Conservation (phyloP, 2,113 vertebrate species). For the Pandion haliaetus region DNA sequence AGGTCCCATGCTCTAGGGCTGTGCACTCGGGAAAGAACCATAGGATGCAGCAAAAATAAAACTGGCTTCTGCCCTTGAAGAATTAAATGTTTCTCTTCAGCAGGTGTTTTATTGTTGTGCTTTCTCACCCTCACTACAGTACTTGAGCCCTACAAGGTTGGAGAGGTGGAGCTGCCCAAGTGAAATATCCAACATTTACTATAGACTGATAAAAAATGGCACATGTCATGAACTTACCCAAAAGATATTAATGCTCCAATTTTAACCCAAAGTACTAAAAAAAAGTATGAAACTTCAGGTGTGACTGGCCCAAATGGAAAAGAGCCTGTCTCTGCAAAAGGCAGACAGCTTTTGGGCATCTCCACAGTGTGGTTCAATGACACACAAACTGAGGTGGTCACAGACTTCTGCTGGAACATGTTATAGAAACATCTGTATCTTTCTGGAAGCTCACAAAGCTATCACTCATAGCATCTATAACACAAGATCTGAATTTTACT, state of each 20-base stretch:
- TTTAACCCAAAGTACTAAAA: background rate
- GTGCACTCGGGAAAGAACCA: background rate
- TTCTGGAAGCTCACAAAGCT: background rate
- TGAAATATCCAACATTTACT: background rate
- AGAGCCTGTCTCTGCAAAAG: background rate
- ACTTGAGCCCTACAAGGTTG: background rate
- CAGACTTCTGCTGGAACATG: background rate
- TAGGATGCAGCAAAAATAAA: background rate
- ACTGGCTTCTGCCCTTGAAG: background rate
- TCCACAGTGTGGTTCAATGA: background rate
- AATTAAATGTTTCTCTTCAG: background rate
- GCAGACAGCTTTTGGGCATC: background rate
- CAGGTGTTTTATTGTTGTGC: background rate
- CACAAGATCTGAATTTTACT: background rate
- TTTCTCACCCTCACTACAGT: background rate
- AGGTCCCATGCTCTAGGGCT: background rate
- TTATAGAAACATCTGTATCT: background rate
- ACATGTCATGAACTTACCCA: background rate
- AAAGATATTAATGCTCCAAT: background rate
- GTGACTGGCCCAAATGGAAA: background rate
- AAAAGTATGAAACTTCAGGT: background rate
- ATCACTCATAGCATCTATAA: background rate
- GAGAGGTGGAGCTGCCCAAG: background rate
- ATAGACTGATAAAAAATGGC: background rate
- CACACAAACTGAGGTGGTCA: background rate